Conservation (phyloP, 2,888 invertebrate genomes). For the Dasysyrphus tricinctus region DNA sequence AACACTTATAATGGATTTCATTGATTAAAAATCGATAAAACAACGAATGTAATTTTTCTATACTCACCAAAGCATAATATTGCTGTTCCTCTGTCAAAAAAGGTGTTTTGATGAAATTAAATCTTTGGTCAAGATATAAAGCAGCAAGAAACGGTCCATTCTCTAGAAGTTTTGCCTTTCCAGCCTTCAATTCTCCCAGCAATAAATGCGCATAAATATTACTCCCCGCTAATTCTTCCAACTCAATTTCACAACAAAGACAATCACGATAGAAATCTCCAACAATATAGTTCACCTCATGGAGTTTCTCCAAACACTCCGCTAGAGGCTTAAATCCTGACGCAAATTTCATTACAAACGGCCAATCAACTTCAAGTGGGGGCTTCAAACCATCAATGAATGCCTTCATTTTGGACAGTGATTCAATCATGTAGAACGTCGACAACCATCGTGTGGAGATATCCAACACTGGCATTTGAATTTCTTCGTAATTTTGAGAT, state of each 20-base stretch:
- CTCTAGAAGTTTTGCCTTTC: constrained; percentile 49
- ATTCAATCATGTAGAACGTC: constrained; percentile 61
- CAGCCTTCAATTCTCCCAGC: constrained; percentile 13
- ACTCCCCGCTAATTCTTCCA: constrained; percentile 25
- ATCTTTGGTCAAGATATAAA: constrained; percentile 71
- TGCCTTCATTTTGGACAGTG: constrained; percentile 45
- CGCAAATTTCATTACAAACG: constrained; percentile 66
- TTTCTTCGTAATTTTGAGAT: not conserved
- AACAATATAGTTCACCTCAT: constrained; percentile 65
- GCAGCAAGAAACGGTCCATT: constrained; percentile 68
- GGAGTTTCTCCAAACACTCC: constrained; percentile 56
- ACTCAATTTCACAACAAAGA: constrained; percentile 54
- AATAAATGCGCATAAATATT: constrained; percentile 8
- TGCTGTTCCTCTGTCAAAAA: constrained; percentile 64
- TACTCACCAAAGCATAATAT: constrained; percentile 61
- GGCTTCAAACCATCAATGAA: not conserved
- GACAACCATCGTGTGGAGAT: constrained; percentile 63
- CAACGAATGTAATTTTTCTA: not conserved
- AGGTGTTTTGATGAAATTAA: constrained; percentile 68
- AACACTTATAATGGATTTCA: no score
- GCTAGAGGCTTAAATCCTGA: constrained; percentile 65
- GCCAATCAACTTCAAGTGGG: constrained; percentile 64
- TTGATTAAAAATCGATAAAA: no score
- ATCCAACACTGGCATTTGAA: constrained; percentile 44
- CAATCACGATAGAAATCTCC: constrained; percentile 74